phyloP scores from a whole-genome alignment of 2,797 vertebrate species.

The Graptemys geographica region DNA sequence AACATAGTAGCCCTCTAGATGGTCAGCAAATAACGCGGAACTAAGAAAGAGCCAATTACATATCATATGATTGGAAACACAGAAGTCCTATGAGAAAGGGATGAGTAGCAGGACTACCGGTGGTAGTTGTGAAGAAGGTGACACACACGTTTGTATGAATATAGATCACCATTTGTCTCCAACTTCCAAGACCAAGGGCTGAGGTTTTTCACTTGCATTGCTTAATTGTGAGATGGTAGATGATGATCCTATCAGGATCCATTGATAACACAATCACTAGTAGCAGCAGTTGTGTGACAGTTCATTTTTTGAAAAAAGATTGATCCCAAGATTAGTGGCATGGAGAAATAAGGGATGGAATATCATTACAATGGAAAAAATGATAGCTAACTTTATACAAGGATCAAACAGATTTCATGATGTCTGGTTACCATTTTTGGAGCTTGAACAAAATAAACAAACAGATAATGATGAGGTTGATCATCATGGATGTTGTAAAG shows the following conservation, averaged over 20 bases:
- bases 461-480: neutral
- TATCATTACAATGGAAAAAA: neutral
- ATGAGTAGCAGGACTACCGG: too few species aligned
- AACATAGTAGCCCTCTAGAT: too few species aligned
- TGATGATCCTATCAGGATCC: neutral
- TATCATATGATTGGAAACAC: too few species aligned
- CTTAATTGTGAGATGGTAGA: neutral
- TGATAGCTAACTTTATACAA: neutral
- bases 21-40: too few species aligned
- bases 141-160: too few species aligned
- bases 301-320: neutral
- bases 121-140: too few species aligned
- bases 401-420: neutral
- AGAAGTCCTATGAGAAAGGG: too few species aligned
- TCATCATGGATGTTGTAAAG: neutral
- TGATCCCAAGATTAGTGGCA: neutral
- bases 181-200: too few species aligned
- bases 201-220: neutral
- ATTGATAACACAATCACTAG: neutral
- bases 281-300: neutral
- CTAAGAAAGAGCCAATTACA: too few species aligned
- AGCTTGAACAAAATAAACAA: neutral
- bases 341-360: neutral
- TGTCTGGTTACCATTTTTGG: neutral
- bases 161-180: too few species aligned